Base-by-base conservation (phyloP, 2,113 vertebrate genomes). In the Grammatotria lemairii region DNA sequence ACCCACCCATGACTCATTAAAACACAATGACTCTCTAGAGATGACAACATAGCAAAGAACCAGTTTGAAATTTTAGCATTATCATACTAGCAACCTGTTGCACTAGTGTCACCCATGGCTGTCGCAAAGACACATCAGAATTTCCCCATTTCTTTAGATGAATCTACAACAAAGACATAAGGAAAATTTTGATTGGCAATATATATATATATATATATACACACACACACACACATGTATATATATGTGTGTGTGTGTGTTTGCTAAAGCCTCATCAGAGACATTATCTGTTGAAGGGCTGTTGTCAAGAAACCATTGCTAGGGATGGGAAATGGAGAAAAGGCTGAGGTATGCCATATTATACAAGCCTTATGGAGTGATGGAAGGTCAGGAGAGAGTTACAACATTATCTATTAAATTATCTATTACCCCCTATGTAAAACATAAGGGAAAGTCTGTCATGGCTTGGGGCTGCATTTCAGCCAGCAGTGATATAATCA, bases 171-270 rank as follows among this genome's bases (percentile, higher is more conserved):
- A 35, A 65, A 35, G 60, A 19, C 17, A 35, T 17, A 65, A n/a
- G 60, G 6, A 35, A 65, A 65, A 8, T 35, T 65, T n/a, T 35
- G 31, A 63, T 10, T 63, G 60, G 19, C 9, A 5, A 31, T 17
- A 31, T 6, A 9, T 57, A 4, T 47, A 16, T 5, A 3, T 35
- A 1, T 35, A 1, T 33, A 8, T 33, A 16, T 47, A 2, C n/a
- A n/a, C n/a, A n/a, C n/a, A 14, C 0, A 38, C 4, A 10, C 2
- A 38, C 9, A 2, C 2, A 8, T 2, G 1, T 8, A 3, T 21
- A 0, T 3, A 0, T 13, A 0, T 26, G 1, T 26, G 7, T 58
- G 21, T 55, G 54, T 26, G 55, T 28, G 16, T 19, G 58, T 65
- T 35, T 65, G 31, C 60, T 65, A 33, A 65, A 65, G 60, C 31